These are phyloP conservation scores for Mugil cephalus DNA, from an alignment of 2,113 vertebrate genomes.

Conservation along the genomic window DNA sequence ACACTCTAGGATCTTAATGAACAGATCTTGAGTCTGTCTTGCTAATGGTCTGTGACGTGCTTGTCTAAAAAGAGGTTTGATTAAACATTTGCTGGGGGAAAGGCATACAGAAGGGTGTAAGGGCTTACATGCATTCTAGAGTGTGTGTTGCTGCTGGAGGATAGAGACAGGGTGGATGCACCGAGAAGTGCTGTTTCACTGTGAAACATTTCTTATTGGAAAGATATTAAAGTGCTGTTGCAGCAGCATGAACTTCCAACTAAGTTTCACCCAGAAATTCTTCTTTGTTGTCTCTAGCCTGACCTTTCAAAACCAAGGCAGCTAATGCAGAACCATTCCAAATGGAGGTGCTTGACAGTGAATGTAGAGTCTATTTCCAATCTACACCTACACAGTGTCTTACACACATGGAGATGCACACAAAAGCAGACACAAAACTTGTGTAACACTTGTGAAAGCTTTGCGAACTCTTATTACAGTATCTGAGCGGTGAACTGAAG, in stretches of 20 bases:
- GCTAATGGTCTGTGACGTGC: slow-evolving; percentile 55
- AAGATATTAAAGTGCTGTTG: neutral
- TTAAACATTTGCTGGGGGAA: slow-evolving; percentile 29
- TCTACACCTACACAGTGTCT: slow-evolving; percentile 14
- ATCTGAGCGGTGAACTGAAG: neutral
- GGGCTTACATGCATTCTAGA: slow-evolving; percentile 12
- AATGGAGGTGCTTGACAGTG: slow-evolving; percentile 8
- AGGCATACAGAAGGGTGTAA: slow-evolving; percentile 6
- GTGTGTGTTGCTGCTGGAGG: neutral
- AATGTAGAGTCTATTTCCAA: slow-evolving; percentile 1
- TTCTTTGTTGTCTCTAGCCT: neutral
- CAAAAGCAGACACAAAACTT: neutral
- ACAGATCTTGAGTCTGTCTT: slow-evolving; percentile 46
- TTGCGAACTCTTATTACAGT: neutral
- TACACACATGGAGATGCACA: neutral
- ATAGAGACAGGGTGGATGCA: neutral
- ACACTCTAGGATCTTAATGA: slow-evolving; percentile 53
- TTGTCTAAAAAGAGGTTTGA: slow-evolving; percentile 47
- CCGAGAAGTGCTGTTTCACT: slow-evolving; percentile 30
- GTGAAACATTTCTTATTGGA: slow-evolving; percentile 4
- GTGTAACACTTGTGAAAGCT: neutral
- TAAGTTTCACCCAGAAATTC: neutral
- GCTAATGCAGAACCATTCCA: neutral
- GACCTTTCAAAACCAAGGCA: slow-evolving; percentile 14
- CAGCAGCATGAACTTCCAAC: neutral